Conservation (phyloP, 2,113 vertebrate species). For the Todiramphus chloris region DNA sequence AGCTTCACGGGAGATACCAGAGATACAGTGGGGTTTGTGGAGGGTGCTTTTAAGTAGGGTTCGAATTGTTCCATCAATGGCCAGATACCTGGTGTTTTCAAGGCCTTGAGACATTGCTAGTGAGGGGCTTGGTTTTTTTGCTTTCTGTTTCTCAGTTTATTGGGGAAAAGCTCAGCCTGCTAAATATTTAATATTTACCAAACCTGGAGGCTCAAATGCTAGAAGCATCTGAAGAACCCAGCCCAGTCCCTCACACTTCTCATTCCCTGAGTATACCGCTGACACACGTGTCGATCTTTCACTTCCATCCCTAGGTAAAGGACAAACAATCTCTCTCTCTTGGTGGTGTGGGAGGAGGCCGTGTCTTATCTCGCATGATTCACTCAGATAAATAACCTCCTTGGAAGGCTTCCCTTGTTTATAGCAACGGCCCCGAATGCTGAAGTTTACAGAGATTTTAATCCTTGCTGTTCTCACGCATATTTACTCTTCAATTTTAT, state of each 20-base stretch:
- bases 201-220: background rate
- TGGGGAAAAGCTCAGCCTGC: background rate
- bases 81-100: background rate
- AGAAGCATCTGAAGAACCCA: background rate
- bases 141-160: background rate
- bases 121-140: background rate
- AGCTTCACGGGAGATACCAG: background rate
- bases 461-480: conserved; percentile 29
- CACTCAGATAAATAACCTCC: conserved; percentile 52
- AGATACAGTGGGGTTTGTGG: background rate
- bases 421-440: background rate
- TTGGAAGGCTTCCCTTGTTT: background rate
- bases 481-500: conserved; percentile 26
- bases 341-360: conserved; percentile 36
- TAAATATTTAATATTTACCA: background rate
- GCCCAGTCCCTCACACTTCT: background rate
- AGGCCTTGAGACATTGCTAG: background rate
- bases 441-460: conserved; percentile 28
- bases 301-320: conserved; percentile 10
- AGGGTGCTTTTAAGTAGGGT: background rate
- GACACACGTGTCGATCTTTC: background rate
- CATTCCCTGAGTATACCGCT: background rate
- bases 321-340: background rate
- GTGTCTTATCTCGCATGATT: conserved; percentile 50
- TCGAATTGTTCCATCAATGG: background rate